A percentile compares a stretch with the other conserved stretches of the same genome.
These are phyloP conservation scores for Nanorana parkeri DNA, from an alignment of 2,113 vertebrate genomes.

Conservation along the genomic window DNA sequence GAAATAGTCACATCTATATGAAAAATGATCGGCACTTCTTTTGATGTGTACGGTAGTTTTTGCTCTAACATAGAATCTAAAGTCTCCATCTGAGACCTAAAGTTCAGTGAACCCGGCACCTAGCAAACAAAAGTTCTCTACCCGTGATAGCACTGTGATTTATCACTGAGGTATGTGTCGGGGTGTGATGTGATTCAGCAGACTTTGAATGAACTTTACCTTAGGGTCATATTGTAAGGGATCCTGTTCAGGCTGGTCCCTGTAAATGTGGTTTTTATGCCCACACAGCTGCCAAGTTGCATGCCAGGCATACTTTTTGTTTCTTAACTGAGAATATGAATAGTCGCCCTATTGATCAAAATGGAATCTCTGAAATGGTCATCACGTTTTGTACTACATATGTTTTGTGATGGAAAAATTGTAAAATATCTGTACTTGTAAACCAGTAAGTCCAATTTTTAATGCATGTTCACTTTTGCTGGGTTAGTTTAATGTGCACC, in stretches of 20 bases:
- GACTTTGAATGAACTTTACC: not conserved
- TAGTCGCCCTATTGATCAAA: no score
- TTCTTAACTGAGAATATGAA: not conserved
- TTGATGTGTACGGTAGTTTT: not conserved
- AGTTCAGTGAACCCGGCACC: not conserved
- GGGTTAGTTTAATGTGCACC: no score
- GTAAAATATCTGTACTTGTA: no score
- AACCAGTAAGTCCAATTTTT: no score
- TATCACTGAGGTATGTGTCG: conserved; percentile 24
- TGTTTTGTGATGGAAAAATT: no score
- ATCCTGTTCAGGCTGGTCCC: conserved; percentile 20
- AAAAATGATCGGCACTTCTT: not conserved
- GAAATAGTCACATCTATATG: not conserved
- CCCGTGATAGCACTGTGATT: not conserved
- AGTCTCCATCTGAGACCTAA: not conserved
- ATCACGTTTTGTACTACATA: no score
- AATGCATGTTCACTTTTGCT: no score
- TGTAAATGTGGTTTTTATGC: not conserved
- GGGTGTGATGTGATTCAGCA: not conserved
- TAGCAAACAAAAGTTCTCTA: conserved; percentile 1
- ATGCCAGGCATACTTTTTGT: conserved; percentile 1
- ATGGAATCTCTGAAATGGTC: no score
- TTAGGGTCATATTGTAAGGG: not conserved
- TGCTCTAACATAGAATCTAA: not conserved
- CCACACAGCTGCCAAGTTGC: not conserved